phyloP scores from a whole-genome alignment of 2,888 invertebrate genomes.

The Xestia sexstrigata region DNA sequence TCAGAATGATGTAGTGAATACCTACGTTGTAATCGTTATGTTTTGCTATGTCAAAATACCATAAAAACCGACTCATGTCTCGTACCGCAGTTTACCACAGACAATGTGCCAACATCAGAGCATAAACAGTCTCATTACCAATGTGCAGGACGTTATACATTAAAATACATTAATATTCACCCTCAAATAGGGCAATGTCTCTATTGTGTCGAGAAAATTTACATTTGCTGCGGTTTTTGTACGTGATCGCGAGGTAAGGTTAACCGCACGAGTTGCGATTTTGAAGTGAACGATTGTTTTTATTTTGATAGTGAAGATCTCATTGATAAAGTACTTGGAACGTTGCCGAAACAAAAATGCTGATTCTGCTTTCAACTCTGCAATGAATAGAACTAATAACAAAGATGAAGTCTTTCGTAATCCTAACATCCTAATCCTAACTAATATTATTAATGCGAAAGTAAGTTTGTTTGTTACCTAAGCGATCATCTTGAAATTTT shows the following conservation, averaged over 20 bases:
- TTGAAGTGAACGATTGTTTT: neutral
- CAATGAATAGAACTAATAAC: neutral
- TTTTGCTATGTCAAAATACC: neutral
- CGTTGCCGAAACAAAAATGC: neutral
- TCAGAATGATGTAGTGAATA: too few relatives aligned
- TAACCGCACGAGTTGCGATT: slow-evolving; percentile 19
- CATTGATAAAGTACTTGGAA: neutral
- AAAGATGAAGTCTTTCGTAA: neutral
- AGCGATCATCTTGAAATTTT: too few relatives aligned
- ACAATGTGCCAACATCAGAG: slow-evolving; percentile 31
- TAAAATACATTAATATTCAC: slow-evolving; percentile 68
- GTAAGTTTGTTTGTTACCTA: too few relatives aligned
- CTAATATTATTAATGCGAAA: too few relatives aligned
- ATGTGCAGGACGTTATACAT: slow-evolving; percentile 48
- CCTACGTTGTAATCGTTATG: neutral
- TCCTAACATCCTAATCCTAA: neutral
- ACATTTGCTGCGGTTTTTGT: slow-evolving; percentile 49
- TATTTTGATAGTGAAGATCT: neutral
- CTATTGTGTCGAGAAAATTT: slow-evolving; percentile 63
- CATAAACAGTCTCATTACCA: slow-evolving; percentile 38
- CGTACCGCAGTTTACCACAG: neutral
- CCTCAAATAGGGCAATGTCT: slow-evolving; percentile 65
- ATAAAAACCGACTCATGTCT: neutral
- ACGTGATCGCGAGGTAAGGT: slow-evolving; percentile 56
- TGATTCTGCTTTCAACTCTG: neutral